Percentiles rank a stretch among this genome's conserved stretches.
These are phyloP conservation scores for Rhea pennata DNA, from an alignment of 2,113 vertebrate species.

Conservation along the genomic window DNA sequence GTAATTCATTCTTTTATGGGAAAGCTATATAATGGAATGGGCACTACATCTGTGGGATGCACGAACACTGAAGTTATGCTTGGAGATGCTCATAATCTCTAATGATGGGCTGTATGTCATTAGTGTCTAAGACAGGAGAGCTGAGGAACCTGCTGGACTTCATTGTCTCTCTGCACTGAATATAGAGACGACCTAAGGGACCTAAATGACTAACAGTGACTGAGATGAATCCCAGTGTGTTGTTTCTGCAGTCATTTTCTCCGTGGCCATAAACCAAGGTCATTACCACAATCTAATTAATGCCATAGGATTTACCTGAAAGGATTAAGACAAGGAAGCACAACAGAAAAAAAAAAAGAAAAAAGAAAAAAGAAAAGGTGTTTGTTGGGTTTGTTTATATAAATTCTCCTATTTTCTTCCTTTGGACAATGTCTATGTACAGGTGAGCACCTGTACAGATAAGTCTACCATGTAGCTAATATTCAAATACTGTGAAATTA, in stretches of 20 bases:
- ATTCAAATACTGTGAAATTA: background rate
- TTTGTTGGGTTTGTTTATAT: background rate
- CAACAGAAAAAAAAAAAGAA: background rate
- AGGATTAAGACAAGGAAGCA: background rate
- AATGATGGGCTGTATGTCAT: fast-evolving
- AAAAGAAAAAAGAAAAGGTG: background rate
- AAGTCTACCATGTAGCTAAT: background rate
- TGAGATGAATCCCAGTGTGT: background rate
- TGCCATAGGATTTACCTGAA: background rate
- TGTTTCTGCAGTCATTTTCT: background rate
- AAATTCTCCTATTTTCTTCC: background rate
- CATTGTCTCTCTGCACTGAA: background rate
- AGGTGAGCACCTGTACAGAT: background rate
- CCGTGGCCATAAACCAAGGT: background rate
- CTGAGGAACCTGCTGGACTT: background rate
- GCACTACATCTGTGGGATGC: background rate
- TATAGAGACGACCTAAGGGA: background rate
- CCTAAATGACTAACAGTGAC: background rate
- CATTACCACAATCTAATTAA: background rate
- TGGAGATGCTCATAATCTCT: background rate
- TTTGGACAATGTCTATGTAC: background rate
- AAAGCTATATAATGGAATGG: background rate
- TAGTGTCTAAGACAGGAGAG: background rate
- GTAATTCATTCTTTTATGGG: background rate
- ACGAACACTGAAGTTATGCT: background rate